phyloP scores from a whole-genome alignment of 1,140 invertebrate genomes.

The Trissolcus basalis region DNA sequence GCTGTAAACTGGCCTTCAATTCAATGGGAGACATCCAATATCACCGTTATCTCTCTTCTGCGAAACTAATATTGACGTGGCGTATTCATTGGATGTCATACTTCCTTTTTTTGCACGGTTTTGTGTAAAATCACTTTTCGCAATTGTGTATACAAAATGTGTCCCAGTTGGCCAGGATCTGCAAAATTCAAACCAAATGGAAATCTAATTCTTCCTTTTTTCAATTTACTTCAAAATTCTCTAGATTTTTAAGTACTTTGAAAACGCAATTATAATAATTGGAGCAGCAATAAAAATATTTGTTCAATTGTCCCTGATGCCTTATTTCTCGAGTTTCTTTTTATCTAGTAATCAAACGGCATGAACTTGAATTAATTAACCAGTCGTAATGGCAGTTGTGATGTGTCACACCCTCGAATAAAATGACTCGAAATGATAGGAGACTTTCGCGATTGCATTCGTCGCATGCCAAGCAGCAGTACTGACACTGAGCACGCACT shows the following conservation, averaged over 20 bases:
- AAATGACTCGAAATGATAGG: slow-evolving; percentile 72
- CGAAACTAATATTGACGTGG: slow-evolving; percentile 72
- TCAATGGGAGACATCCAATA: slow-evolving; percentile 72
- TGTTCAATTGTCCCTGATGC: too few relatives aligned
- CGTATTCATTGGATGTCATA: slow-evolving; percentile 38
- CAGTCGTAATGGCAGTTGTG: slow-evolving; percentile 63
- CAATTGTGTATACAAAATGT: too few relatives aligned
- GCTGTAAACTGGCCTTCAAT: slow-evolving; percentile 49
- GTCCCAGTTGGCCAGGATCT: too few relatives aligned
- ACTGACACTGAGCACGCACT: slow-evolving; percentile 51
- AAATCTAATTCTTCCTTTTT: too few relatives aligned
- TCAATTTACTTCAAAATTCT: too few relatives aligned
- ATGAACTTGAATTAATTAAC: slow-evolving; percentile 66
- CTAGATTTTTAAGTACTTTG: too few relatives aligned
- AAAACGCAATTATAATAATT: too few relatives aligned
- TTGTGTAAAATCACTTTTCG: slow-evolving; percentile 11
- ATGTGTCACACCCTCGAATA: slow-evolving; percentile 69
- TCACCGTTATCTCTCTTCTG: slow-evolving; percentile 71
- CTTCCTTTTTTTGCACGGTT: slow-evolving; percentile 6
- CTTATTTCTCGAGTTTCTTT: too few relatives aligned
- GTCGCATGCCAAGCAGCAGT: slow-evolving; percentile 72
- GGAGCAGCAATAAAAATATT: too few relatives aligned
- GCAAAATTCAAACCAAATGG: too few relatives aligned
- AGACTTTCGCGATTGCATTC: slow-evolving; percentile 60
- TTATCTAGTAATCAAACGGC: slow-evolving; percentile 48